A percentile compares a stretch with the other conserved stretches of the same genome.
phyloP scores from a whole-genome alignment of 2,888 invertebrate genomes.

The Eupelmus urozonus region DNA sequence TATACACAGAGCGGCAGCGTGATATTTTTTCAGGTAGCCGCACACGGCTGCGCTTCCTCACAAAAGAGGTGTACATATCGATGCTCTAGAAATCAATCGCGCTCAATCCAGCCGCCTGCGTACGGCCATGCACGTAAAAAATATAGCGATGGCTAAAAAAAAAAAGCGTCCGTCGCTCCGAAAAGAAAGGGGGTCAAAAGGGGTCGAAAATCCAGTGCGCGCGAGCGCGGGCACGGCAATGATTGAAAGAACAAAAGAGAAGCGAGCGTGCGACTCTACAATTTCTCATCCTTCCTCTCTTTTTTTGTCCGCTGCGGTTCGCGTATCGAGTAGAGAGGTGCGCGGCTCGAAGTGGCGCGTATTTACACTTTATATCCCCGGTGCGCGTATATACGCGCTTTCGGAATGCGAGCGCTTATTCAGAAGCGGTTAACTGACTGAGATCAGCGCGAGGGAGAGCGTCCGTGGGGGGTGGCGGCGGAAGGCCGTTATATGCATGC shows the following conservation, averaged over 20 bases:
- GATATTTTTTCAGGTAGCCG: slow-evolving; percentile 37
- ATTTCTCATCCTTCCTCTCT: neutral
- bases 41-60: neutral
- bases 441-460: neutral
- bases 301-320: neutral
- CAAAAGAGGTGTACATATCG: slow-evolving; percentile 22
- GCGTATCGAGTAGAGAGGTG: neutral
- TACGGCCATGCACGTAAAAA: slow-evolving; percentile 24
- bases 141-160: slow-evolving; percentile 22
- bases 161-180: too few relatives aligned
- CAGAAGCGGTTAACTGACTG: neutral
- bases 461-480: neutral
- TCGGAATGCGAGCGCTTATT: neutral
- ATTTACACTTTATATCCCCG: neutral
- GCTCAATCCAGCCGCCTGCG: slow-evolving; percentile 28
- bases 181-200: neutral
- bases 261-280: neutral
- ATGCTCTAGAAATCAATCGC: slow-evolving; percentile 46
- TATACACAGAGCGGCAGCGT: neutral
- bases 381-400: too few relatives aligned
- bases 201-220: neutral
- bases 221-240: slow-evolving; percentile 12
- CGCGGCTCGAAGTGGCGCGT: slow-evolving; percentile 1
- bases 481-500: slow-evolving; percentile 26
- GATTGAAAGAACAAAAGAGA: slow-evolving; percentile 49